phyloP scores from a whole-genome alignment of 2,888 invertebrate genomes.

The Xestia xanthographa region DNA sequence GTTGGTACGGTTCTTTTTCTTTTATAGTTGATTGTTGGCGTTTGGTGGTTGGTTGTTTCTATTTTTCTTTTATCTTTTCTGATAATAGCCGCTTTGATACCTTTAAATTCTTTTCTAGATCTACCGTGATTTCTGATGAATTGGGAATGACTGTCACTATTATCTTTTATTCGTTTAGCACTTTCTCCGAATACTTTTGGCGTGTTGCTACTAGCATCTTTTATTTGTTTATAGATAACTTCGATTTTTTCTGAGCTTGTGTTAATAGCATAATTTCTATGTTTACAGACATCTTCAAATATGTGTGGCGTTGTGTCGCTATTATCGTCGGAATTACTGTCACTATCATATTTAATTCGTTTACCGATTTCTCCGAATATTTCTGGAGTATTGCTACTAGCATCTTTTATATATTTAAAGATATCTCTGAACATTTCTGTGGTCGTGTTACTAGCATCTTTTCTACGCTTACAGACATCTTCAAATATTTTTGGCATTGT shows the following conservation, averaged over 20 bases:
- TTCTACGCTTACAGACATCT: background rate
- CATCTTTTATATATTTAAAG: background rate
- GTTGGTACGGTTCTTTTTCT: background rate
- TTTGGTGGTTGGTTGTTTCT: background rate
- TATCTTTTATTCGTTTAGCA: no score
- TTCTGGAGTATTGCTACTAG: background rate
- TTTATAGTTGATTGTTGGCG: no score
- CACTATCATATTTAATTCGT: background rate
- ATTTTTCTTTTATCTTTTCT: conserved; percentile 15
- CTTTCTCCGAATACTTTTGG: no score
- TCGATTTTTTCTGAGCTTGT: no score
- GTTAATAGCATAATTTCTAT: background rate
- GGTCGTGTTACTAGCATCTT: background rate
- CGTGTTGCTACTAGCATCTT: no score
- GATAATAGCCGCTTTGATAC: background rate
- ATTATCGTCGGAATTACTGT: no score
- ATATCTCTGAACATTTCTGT: background rate
- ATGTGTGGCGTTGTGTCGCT: background rate
- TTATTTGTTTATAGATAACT: no score
- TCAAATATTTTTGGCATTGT: background rate
- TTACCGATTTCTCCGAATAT: background rate
- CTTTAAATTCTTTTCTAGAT: background rate
- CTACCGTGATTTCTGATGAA: background rate
- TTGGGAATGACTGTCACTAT: background rate
- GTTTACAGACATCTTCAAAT: background rate